Percentiles rank a stretch among this genome's conserved stretches.
phyloP scores from a whole-genome alignment of 2,888 invertebrate genomes.

The Cryptocephalus primarius region DNA sequence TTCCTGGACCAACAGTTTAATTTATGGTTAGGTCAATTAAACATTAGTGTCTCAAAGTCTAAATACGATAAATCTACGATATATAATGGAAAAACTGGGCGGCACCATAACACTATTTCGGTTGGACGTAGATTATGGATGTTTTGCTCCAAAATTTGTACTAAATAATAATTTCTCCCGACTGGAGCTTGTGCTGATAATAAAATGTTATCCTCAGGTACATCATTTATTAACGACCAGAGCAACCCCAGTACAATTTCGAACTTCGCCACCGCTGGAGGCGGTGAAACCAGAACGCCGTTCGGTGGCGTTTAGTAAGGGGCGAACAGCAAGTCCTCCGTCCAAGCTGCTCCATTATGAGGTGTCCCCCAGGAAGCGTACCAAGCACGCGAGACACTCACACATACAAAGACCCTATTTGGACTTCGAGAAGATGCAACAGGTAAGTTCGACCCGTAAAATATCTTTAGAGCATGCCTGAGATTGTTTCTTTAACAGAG shows the following conservation, averaged over 20 bases:
- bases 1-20: too few relatives aligned
- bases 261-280: conserved; percentile 83
- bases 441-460: conserved; percentile 45
- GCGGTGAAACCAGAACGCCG: conserved; percentile 63
- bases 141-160: too few relatives aligned
- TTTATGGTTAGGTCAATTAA: too few relatives aligned
- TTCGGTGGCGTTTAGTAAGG: conserved; percentile 22
- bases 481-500: too few relatives aligned
- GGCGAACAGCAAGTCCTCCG: conserved; percentile 39
- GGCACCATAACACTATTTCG: too few relatives aligned
- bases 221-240: conserved; percentile 52
- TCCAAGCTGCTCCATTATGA: conserved; percentile 45
- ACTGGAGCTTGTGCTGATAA: too few relatives aligned
- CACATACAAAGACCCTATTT: conserved; percentile 78
- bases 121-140: too few relatives aligned
- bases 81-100: too few relatives aligned
- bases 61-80: too few relatives aligned
- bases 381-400: conserved; percentile 46
- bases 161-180: too few relatives aligned
- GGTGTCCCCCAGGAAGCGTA: conserved; percentile 47
- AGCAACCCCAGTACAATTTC: conserved; percentile 77
- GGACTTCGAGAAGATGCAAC: conserved; percentile 96
- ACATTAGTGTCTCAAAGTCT: too few relatives aligned
- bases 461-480: too few relatives aligned
- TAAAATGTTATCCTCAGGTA: conserved; percentile 32